Evolutionary conservation across 1,140 invertebrate genomes (phyloP).

Genomic region (Philotrypesis tridentata): DNA sequence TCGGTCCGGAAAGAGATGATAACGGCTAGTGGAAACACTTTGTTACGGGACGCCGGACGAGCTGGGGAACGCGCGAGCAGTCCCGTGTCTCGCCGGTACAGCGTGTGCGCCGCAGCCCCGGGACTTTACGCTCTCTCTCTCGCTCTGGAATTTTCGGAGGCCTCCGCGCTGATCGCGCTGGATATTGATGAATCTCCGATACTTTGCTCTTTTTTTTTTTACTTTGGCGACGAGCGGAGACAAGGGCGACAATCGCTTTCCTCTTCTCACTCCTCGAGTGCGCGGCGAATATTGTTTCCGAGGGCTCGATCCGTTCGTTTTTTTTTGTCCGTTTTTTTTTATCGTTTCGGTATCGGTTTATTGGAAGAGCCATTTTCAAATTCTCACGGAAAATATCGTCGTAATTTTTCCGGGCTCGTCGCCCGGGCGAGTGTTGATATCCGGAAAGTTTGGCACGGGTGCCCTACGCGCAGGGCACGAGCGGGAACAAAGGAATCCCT

Average conservation of each 20-base stretch:
- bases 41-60: conserved; percentile 52
- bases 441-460: not conserved
- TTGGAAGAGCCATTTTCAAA: not conserved
- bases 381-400: not conserved
- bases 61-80: not conserved
- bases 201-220: too few species aligned
- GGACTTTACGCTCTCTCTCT: not conserved
- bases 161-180: too few species aligned
- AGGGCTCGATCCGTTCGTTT: not conserved
- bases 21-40: conserved; percentile 59
- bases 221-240: too few species aligned
- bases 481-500: not conserved
- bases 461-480: not conserved
- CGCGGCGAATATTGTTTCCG: too few species aligned
- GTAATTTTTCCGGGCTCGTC: not conserved
- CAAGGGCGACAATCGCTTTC: too few species aligned
- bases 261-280: too few species aligned
- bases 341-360: not conserved
- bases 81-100: not conserved
- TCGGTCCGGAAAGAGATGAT: conserved; percentile 61
- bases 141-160: not conserved
- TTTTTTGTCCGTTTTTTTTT: not conserved
- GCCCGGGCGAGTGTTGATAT: not conserved
- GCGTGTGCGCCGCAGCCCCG: not conserved
- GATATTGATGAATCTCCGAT: not conserved